These are phyloP conservation scores for Periophthalmodon schlosseri DNA, from an alignment of 2,113 vertebrate species.

Conservation along the genomic window DNA sequence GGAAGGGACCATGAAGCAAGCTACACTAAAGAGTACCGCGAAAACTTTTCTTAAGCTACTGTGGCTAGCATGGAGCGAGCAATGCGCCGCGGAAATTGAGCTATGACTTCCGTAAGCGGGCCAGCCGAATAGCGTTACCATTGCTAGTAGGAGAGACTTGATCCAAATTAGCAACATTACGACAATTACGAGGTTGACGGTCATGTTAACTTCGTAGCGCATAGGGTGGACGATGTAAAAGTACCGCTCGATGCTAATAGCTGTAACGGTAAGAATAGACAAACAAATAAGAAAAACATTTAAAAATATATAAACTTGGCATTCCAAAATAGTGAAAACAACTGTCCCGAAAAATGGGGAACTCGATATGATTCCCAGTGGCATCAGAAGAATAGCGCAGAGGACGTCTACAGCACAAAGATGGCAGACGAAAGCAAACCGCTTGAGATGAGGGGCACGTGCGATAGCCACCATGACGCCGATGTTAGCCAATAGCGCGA, in stretches of 20 bases:
- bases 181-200: slow-evolving; percentile 80
- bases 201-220: slow-evolving; percentile 88
- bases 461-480: slow-evolving; percentile 86
- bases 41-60: slow-evolving; percentile 81
- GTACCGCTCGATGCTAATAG: slow-evolving; percentile 91
- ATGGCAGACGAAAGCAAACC: slow-evolving; percentile 89
- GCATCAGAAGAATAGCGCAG: slow-evolving; percentile 92
- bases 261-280: slow-evolving; percentile 88
- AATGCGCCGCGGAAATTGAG: slow-evolving; percentile 82
- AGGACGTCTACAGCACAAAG: slow-evolving; percentile 89
- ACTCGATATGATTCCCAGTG: slow-evolving; percentile 87
- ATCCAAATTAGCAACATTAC: slow-evolving; percentile 86
- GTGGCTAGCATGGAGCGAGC: slow-evolving; percentile 84
- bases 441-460: slow-evolving; percentile 84
- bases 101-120: slow-evolving; percentile 76
- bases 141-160: slow-evolving; percentile 79
- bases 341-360: slow-evolving; percentile 85
- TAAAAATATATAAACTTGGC: slow-evolving; percentile 87
- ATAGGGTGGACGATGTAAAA: slow-evolving; percentile 92
- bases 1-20: slow-evolving; percentile 86
- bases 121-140: slow-evolving; percentile 84
- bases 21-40: slow-evolving; percentile 83
- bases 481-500: slow-evolving; percentile 85
- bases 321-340: slow-evolving; percentile 84
- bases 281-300: slow-evolving; percentile 89